Conservation (phyloP, 92 coral and sea anemone species). For the Chrysogorgia sp. region DNA sequence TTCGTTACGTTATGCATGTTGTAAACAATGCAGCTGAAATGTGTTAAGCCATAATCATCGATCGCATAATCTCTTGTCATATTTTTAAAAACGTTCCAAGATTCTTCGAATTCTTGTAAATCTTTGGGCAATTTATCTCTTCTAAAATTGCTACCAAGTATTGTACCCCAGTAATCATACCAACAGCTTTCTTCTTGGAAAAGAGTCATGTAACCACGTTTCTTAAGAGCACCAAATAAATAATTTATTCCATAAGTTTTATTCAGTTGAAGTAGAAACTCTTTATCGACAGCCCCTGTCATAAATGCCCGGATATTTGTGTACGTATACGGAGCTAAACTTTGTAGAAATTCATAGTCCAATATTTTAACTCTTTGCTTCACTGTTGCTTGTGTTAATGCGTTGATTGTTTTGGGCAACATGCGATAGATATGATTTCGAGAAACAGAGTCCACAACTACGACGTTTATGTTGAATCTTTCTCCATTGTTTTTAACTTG, state of each 20-base stretch:
- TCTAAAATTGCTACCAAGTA: slow-evolving; percentile 74
- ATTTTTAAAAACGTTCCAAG: slow-evolving; percentile 66
- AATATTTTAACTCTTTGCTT: slow-evolving; percentile 52
- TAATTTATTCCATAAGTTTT: slow-evolving; percentile 63
- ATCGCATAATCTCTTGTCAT: slow-evolving; percentile 46
- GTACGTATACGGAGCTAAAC: slow-evolving; percentile 69
- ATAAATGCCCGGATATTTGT: slow-evolving; percentile 67
- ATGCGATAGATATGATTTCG: slow-evolving; percentile 78
- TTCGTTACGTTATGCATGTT: slow-evolving; percentile 75
- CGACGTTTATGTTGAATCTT: slow-evolving; percentile 56
- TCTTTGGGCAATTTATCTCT: slow-evolving; percentile 63
- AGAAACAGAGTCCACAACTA: slow-evolving; percentile 76
- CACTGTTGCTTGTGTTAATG: slow-evolving; percentile 56
- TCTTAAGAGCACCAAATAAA: slow-evolving; percentile 64
- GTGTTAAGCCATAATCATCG: slow-evolving; percentile 86
- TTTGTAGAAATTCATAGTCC: slow-evolving; percentile 77
- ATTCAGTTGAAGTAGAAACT: not conserved
- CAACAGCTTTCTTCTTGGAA: slow-evolving; percentile 96
- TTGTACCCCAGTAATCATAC: slow-evolving; percentile 89
- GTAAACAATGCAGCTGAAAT: slow-evolving; percentile 73
- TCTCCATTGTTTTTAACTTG: not conserved
- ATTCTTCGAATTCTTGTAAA: slow-evolving; percentile 54
- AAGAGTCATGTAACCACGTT: slow-evolving; percentile 76
- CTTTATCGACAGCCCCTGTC: slow-evolving; percentile 54
- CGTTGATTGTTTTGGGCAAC: slow-evolving; percentile 56